phyloP scores from a whole-genome alignment of 2,113 vertebrate genomes.

The Phalacrocorax brasilianus region DNA sequence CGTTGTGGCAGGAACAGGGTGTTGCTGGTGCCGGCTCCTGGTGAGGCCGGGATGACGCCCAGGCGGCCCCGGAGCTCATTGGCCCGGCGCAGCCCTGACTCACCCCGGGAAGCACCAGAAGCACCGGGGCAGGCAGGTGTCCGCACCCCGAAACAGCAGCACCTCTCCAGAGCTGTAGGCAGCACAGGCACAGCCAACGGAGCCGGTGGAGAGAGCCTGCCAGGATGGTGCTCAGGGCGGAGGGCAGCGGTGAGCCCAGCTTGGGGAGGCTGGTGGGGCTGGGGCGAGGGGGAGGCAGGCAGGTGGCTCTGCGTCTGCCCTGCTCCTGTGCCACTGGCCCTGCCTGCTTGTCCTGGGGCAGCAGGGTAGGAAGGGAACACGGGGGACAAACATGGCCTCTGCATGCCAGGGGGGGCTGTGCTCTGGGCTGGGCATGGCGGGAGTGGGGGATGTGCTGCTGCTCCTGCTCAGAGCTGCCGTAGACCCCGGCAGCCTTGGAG shows the following conservation, averaged over 20 bases:
- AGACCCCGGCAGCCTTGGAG: fast-evolving
- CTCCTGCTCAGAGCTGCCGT: background rate
- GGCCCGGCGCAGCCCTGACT: background rate
- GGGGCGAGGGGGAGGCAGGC: fast-evolving
- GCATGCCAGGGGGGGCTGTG: fast-evolving
- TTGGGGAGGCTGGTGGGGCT: background rate
- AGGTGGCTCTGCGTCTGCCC: fast-evolving
- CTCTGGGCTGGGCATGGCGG: fast-evolving
- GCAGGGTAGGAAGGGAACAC: background rate
- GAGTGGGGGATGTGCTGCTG: fast-evolving
- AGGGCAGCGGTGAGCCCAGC: background rate
- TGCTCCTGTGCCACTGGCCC: fast-evolving
- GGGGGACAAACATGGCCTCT: fast-evolving
- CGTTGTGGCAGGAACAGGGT: constrained; percentile 11
- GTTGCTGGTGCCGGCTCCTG: background rate
- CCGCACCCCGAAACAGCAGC: background rate
- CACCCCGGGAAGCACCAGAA: constrained; percentile 16
- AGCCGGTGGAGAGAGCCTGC: background rate
- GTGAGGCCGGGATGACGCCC: background rate
- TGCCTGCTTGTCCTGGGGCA: background rate
- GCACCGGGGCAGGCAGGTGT: background rate
- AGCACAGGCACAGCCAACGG: fast-evolving
- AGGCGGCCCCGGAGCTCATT: background rate
- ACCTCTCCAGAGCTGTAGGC: fast-evolving
- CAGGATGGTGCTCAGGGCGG: constrained; percentile 28